Evolutionary conservation across 2,888 invertebrate species (phyloP), one percentile per base, ranked within the genome.

Genomic region (Neoscelio sp.): DNA sequence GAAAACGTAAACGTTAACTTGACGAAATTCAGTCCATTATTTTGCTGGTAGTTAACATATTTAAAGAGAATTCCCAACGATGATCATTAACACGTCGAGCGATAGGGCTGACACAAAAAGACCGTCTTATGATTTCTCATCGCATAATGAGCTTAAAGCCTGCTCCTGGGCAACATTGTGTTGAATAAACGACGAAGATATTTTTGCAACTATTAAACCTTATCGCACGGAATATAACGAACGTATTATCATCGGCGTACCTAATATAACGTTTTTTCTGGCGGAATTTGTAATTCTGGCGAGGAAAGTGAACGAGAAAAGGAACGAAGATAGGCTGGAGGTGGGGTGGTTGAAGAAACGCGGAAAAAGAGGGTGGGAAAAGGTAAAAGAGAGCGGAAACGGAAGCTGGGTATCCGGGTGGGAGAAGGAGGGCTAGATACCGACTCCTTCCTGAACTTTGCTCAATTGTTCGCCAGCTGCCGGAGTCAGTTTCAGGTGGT

Each of bases 401-500:
- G 74, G 64, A 60, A 68, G 82, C 73, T 71, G 42, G 60, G 67
- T 70, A 67, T 56, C 70, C 58, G 68, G 64, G 15, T 18, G 46
- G 12, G 56, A 40, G 44, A 35, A 40, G 48, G 26, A 15, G 40
- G 58, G 46, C 3, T 52, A 58, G 68, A 71, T 74, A 70, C 60
- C 50, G 50, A 71, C 52, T 71, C 52, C 77, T 75, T 74, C 70
- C 74, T 58, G 64, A 79, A 60, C 74, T 75, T 70, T 68, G 48
- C 30, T 70, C 65, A 54, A 68, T 74, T 74, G 58, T 78, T 74
- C 74, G 35, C 58, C 68, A 60, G 60, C 67, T 78, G 62, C 30
- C 52, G 40, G 65, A 79, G 68, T 79, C 74, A 70, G 78, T 74
- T 74, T 74, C 68, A 68, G 62, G 58, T 54, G 46, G 56, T 64